Percentiles rank a stretch among this genome's conserved stretches.
Conservation (phyloP, 2,797 vertebrate genomes). For the Gallinago stenura region DNA sequence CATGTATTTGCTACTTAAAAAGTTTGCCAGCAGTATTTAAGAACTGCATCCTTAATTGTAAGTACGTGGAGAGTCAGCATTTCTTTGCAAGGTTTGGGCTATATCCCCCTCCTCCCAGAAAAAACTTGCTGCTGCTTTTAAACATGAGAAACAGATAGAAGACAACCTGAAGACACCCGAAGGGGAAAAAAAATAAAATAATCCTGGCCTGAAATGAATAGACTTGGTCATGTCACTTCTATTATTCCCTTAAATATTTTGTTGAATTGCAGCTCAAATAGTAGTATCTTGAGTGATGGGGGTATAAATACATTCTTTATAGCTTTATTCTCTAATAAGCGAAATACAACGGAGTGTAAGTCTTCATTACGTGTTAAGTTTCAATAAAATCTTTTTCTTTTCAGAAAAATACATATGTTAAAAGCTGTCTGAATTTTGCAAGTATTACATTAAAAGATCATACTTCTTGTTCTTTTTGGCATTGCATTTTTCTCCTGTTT, state of each 20-base stretch:
- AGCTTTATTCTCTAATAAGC: not conserved
- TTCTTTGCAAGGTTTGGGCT: not conserved
- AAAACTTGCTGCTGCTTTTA: not conserved
- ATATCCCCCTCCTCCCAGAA: not conserved
- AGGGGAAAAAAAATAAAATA: not conserved
- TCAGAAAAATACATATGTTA: not conserved
- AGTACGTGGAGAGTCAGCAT: not conserved
- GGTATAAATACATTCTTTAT: not conserved
- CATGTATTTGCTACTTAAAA: not conserved
- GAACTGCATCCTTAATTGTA: not conserved
- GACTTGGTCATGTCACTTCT: not conserved
- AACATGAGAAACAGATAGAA: not conserved
- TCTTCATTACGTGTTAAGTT: conserved; percentile 10
- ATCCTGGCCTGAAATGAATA: not conserved
- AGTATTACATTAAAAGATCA: not conserved
- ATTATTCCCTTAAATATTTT: not conserved
- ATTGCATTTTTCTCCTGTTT: not conserved
- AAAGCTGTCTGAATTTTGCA: conserved; percentile 6
- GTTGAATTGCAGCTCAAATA: not conserved
- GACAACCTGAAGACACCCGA: not conserved
- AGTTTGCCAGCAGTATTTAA: not conserved
- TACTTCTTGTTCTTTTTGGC: conserved; percentile 18
- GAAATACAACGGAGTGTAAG: not conserved
- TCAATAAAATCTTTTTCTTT: not conserved
- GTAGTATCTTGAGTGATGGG: not conserved